Conservation (phyloP, 2,113 vertebrate genomes). For the Nicator chloris region DNA sequence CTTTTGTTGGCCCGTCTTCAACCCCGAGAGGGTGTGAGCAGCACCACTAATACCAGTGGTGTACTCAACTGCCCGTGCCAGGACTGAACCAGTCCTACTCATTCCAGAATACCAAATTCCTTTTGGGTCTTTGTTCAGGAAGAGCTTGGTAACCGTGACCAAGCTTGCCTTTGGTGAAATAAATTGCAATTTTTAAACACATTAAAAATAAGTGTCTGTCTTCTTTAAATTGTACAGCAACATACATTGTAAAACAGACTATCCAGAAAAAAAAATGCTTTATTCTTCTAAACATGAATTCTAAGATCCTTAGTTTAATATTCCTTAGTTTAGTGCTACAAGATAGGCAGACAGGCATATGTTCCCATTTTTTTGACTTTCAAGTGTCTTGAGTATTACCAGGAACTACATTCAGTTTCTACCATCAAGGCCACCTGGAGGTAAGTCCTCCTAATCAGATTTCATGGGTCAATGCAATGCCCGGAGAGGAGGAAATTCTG, state of each 20-base stretch:
- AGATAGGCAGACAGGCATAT: background rate
- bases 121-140: background rate
- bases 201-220: background rate
- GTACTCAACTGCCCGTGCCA: background rate
- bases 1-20: background rate
- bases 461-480: constrained; percentile 40
- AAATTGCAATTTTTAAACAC: background rate
- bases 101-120: background rate
- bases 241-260: background rate
- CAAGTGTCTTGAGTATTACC: background rate
- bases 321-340: background rate
- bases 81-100: background rate
- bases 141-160: background rate
- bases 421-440: constrained; percentile 18
- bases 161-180: background rate
- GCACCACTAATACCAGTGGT: background rate
- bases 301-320: background rate
- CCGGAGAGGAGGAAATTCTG: background rate
- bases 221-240: background rate
- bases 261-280: background rate
- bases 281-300: background rate
- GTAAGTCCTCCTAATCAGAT: constrained; percentile 46
- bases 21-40: background rate
- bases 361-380: background rate
- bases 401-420: background rate